These are phyloP conservation scores for Alces alces DNA, from an alignment of 2,113 vertebrate genomes.

Conservation along the genomic window DNA sequence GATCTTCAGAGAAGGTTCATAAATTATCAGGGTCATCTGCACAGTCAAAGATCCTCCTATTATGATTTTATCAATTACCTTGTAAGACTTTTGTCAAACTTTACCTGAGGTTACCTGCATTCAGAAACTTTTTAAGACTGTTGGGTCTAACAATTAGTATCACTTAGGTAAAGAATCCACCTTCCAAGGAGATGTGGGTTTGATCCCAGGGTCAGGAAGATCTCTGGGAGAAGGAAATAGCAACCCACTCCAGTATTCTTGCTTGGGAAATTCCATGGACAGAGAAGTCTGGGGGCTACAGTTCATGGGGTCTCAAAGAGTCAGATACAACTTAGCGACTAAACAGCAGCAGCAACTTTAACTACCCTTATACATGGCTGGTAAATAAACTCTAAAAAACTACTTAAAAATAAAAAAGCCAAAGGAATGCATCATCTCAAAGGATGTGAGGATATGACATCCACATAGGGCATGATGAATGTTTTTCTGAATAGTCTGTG, in stretches of 20 bases:
- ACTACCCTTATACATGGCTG: not conserved
- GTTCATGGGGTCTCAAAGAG: not conserved
- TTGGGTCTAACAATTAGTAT: slow-evolving; percentile 2
- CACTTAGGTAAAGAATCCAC: not conserved
- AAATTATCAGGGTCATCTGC: not conserved
- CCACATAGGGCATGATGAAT: not conserved
- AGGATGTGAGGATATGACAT: not conserved
- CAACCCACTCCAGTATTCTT: not conserved
- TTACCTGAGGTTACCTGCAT: not conserved
- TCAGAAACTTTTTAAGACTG: not conserved
- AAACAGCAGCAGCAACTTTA: not conserved
- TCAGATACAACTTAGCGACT: not conserved
- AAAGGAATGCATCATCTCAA: not conserved
- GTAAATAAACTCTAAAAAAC: not conserved
- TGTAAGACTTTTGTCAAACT: not conserved
- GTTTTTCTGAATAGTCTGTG: not conserved
- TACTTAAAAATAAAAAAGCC: slow-evolving; percentile 24
- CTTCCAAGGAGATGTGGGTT: not conserved
- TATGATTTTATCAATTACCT: slow-evolving; percentile 1
- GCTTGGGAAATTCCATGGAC: not conserved
- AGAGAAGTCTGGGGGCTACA: not conserved
- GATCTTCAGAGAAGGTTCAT: not conserved
- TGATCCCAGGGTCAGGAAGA: not conserved
- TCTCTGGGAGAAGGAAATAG: not conserved
- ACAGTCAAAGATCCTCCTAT: not conserved